These are phyloP conservation scores for Alces alces DNA, from an alignment of 2,113 vertebrate genomes.

Conservation along the genomic window DNA sequence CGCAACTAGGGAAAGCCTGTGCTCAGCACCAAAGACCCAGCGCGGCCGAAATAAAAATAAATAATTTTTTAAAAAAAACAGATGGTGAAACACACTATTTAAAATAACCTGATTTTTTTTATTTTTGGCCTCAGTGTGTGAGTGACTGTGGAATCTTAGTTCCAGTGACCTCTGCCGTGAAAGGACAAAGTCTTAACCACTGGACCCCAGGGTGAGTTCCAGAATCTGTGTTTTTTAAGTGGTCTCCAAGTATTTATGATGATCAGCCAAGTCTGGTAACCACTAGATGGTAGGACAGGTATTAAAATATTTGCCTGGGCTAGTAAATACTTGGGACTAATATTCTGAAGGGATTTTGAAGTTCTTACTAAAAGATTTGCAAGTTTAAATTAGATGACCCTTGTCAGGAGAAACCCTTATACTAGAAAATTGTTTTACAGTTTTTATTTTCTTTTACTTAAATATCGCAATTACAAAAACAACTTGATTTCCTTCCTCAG, in stretches of 20 bases:
- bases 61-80: neutral
- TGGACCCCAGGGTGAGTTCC: neutral
- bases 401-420: neutral
- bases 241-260: neutral
- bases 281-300: neutral
- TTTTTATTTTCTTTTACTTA: neutral
- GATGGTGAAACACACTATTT: neutral
- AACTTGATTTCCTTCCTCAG: neutral
- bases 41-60: neutral
- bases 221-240: neutral
- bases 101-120: neutral
- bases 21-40: neutral
- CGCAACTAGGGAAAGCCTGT: neutral
- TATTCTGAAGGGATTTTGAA: slow-evolving; percentile 18
- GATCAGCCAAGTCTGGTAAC: neutral
- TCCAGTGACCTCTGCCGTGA: neutral
- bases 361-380: neutral
- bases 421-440: neutral
- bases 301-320: neutral
- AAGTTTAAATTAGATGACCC: neutral
- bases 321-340: neutral
- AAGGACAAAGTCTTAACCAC: neutral
- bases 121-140: neutral
- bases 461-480: neutral
- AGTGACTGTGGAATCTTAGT: neutral